A percentile compares a stretch with the other conserved stretches of the same genome.
These are phyloP conservation scores for Spisula solida DNA, from an alignment of 2,888 invertebrate species.

Conservation along the genomic window DNA sequence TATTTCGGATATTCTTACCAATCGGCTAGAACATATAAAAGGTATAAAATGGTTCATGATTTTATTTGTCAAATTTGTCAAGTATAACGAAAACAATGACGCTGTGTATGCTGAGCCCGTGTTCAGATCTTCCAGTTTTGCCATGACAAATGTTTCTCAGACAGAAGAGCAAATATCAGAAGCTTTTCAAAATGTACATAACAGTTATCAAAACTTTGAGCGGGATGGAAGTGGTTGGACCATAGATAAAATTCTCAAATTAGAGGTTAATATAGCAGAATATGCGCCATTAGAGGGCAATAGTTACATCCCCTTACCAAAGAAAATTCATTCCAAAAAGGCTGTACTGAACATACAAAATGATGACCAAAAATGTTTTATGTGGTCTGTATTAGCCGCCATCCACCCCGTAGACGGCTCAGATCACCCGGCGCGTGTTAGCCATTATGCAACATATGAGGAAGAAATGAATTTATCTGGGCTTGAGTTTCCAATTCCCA, in stretches of 20 bases:
- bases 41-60: too few species aligned
- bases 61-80: too few species aligned
- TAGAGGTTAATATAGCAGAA: constrained; percentile 46
- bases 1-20: too few species aligned
- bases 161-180: too few species aligned
- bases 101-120: too few species aligned
- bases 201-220: constrained; percentile 53
- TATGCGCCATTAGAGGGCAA: constrained; percentile 44
- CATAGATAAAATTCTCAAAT: constrained; percentile 46
- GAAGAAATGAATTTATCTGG: constrained; percentile 48
- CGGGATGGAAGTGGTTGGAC: constrained; percentile 57
- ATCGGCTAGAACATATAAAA: too few species aligned
- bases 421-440: constrained; percentile 10
- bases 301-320: constrained; percentile 39
- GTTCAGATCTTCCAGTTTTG: too few species aligned
- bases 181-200: too few species aligned
- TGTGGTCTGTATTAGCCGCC: not conserved
- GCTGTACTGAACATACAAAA: constrained; percentile 3
- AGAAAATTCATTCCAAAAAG: not conserved
- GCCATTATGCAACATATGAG: constrained; percentile 46
- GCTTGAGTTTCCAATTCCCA: constrained; percentile 47
- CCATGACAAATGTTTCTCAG: too few species aligned
- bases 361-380: constrained; percentile 31
- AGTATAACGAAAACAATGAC: too few species aligned
- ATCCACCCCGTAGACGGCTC: not conserved